These are phyloP conservation scores for Galeopterus variegatus DNA, from an alignment of 2,113 vertebrate species.

Conservation along the genomic window DNA sequence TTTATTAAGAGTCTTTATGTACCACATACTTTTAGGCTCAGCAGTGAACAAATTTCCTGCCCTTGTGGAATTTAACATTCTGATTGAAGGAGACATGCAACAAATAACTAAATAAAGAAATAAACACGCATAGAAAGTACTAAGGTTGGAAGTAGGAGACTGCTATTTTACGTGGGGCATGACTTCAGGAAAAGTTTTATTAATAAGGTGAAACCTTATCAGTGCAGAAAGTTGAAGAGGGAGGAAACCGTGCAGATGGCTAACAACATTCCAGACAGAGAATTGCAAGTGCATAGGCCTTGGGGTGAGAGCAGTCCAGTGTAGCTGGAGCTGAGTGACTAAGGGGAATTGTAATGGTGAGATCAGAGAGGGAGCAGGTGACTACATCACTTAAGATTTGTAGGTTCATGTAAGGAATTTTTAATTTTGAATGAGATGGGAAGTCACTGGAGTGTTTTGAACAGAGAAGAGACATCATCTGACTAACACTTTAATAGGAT, in stretches of 20 bases:
- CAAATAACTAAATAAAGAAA: conserved; percentile 59
- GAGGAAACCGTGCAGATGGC: background rate
- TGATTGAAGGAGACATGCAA: background rate
- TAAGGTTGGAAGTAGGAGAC: background rate
- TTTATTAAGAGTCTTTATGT: conserved; percentile 6
- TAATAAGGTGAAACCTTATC: background rate
- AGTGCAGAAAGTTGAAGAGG: background rate
- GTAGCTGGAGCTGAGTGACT: background rate
- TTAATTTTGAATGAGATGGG: conserved; percentile 30
- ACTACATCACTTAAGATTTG: background rate
- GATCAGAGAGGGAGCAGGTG: background rate
- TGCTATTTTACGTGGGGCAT: background rate
- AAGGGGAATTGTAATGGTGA: background rate
- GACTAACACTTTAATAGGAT: background rate
- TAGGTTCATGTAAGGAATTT: background rate
- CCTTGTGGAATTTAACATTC: background rate
- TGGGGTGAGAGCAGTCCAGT: background rate
- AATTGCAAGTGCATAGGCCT: background rate
- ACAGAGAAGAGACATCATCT: background rate
- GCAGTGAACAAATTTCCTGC: background rate
- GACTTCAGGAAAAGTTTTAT: background rate
- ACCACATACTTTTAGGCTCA: background rate
- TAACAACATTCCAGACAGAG: background rate
- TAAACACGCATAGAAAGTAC: background rate
- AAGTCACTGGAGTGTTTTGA: background rate